These are phyloP conservation scores for Syngnathus scovelli DNA, from an alignment of 2,113 vertebrate genomes.

Conservation along the genomic window DNA sequence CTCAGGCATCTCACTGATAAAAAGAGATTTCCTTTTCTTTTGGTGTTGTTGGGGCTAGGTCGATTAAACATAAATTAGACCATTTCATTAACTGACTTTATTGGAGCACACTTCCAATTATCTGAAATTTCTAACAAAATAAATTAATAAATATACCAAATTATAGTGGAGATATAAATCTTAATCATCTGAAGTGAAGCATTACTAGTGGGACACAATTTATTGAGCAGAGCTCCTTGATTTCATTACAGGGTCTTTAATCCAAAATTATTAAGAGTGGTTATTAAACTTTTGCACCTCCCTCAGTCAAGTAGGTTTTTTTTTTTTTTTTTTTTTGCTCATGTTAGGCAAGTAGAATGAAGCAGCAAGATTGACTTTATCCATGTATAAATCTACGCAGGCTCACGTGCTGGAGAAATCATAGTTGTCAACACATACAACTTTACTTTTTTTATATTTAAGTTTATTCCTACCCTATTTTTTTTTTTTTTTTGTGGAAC, in stretches of 20 bases:
- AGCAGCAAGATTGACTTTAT: constrained; percentile 27
- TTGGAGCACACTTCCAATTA: constrained; percentile 22
- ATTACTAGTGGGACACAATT: constrained; percentile 36
- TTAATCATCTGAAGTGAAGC: constrained; percentile 38
- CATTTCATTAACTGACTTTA: constrained; percentile 13
- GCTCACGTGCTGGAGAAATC: background rate
- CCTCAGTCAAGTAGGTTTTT: constrained; percentile 33
- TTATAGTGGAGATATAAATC: constrained; percentile 28
- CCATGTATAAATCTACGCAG: constrained; percentile 5
- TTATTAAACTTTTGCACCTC: constrained; percentile 63
- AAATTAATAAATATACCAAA: constrained; percentile 27
- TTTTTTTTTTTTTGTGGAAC: background rate
- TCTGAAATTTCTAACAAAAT: constrained; percentile 14
- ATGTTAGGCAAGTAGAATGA: constrained; percentile 48
- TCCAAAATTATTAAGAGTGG: constrained; percentile 58
- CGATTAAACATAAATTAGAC: constrained; percentile 7
- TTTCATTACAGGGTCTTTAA: constrained; percentile 58
- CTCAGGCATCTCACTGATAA: background rate
- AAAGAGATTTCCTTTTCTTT: background rate
- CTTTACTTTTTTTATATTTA: background rate
- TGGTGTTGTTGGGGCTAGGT: constrained; percentile 1
- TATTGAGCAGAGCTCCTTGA: constrained; percentile 47
- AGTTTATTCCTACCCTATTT: background rate
- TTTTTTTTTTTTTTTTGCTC: constrained; percentile 50
- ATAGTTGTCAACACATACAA: background rate